A percentile compares a stretch with the other conserved stretches of the same genome.
Evolutionary conservation across 2,113 vertebrate species (phyloP).

Genomic region (Nothoprocta perdicaria): DNA sequence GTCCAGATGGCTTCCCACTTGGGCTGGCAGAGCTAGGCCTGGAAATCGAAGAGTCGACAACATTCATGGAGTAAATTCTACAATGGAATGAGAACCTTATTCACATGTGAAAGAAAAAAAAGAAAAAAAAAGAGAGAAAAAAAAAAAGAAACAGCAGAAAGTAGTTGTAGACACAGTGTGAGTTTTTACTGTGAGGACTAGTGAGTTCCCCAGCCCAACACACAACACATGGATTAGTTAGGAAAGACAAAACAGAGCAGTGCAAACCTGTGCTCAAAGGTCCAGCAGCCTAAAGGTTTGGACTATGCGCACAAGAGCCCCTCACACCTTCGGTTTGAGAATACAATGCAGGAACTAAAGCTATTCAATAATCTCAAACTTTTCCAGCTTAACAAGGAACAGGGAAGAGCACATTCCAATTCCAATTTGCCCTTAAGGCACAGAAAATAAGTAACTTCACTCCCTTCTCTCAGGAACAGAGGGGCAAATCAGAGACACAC

Average conservation of each 20-base stretch:
- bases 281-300: neutral
- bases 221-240: rapidly evolving
- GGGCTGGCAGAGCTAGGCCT: conserved; percentile 97
- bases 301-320: neutral
- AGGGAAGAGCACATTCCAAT: neutral
- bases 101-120: conserved; percentile 44
- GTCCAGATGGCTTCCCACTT: conserved; percentile 92
- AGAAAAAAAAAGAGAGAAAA: neutral
- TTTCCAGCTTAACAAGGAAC: neutral
- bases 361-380: neutral
- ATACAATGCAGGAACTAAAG: neutral
- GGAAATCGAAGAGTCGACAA: conserved; percentile 83
- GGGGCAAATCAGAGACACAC: neutral
- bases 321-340: neutral
- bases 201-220: neutral
- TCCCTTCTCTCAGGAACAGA: neutral
- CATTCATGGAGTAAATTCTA: conserved; percentile 74
- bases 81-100: conserved; percentile 70
- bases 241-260: neutral
- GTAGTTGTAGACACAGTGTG: neutral
- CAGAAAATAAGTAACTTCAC: neutral
- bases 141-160: conserved; percentile 10
- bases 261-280: neutral
- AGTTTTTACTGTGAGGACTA: neutral
- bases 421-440: neutral